Evolutionary conservation across 2,888 invertebrate species (phyloP).

Genomic region (Xanthostigma xanthostigma): DNA sequence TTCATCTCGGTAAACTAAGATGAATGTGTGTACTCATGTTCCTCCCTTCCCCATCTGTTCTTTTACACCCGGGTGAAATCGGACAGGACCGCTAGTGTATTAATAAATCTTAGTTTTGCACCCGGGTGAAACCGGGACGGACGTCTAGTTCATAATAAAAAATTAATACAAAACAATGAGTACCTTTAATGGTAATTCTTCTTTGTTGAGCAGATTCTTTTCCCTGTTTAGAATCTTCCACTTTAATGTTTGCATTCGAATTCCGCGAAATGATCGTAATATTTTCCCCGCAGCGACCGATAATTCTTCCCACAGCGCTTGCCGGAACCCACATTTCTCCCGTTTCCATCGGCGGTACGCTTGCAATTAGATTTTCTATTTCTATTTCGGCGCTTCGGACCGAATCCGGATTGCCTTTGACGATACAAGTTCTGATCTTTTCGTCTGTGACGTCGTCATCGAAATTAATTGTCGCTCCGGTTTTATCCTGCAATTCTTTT

Average conservation of each 20-base stretch:
- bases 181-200: background rate
- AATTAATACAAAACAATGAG: background rate
- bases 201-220: slow-evolving; percentile 19
- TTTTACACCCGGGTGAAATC: too few species aligned
- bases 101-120: too few species aligned
- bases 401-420: slow-evolving; percentile 50
- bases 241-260: slow-evolving; percentile 56
- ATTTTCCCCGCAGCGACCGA: slow-evolving; percentile 58
- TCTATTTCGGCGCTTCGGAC: slow-evolving; percentile 57
- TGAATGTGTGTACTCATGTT: too few species aligned
- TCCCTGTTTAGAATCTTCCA: slow-evolving; percentile 19
- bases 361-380: slow-evolving; percentile 49
- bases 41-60: too few species aligned
- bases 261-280: slow-evolving; percentile 53
- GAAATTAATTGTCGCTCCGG: slow-evolving; percentile 43
- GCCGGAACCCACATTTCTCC: slow-evolving; percentile 51
- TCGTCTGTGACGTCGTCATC: slow-evolving; percentile 36
- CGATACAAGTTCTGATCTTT: slow-evolving; percentile 46
- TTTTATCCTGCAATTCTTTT: slow-evolving; percentile 56
- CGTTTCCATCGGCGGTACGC: slow-evolving; percentile 52
- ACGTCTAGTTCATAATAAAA: too few species aligned
- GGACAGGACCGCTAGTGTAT: too few species aligned
- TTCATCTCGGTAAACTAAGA: too few species aligned
- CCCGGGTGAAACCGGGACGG: too few species aligned
- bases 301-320: slow-evolving; percentile 52